Evolutionary conservation across 2,888 invertebrate species (phyloP).

Genomic region (Aleiodes leptofemur): DNA sequence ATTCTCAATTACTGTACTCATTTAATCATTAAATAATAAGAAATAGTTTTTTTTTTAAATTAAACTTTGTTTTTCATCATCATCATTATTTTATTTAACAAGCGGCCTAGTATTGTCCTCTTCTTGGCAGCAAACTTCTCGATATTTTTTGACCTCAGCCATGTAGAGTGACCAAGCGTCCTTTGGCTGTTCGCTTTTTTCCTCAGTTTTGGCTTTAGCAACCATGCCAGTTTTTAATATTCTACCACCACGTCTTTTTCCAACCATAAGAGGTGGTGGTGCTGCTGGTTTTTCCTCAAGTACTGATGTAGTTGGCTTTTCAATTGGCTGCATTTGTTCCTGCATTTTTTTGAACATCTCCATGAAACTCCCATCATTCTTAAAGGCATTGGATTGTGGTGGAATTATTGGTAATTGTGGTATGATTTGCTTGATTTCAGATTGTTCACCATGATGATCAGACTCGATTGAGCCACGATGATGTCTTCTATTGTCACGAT

Average conservation of each 20-base stretch:
- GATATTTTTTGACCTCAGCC: constrained; percentile 95
- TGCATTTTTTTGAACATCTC: constrained; percentile 95
- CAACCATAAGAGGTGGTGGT: constrained; percentile 80
- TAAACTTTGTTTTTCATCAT: too few relatives aligned
- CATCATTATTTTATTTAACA: constrained; percentile 85
- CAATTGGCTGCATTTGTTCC: constrained; percentile 75
- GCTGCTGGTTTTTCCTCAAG: constrained; percentile 75
- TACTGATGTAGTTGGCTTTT: constrained; percentile 69
- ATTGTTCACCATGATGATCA: constrained; percentile 60
- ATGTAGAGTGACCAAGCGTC: constrained; percentile 96
- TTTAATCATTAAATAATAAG: constrained; percentile 64
- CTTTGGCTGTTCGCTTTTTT: constrained; percentile 81
- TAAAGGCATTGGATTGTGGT: constrained; percentile 82
- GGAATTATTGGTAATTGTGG: constrained; percentile 45
- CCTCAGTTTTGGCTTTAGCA: constrained; percentile 86
- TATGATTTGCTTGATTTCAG: constrained; percentile 44
- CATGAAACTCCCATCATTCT: constrained; percentile 93
- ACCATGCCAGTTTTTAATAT: constrained; percentile 93
- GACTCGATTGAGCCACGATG: constrained; percentile 69
- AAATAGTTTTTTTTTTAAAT: constrained; percentile 53
- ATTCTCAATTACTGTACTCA: constrained; percentile 67
- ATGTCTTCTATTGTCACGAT: constrained; percentile 64
- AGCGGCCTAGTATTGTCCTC: constrained; percentile 93
- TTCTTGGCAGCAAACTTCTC: constrained; percentile 94
- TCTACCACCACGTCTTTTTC: constrained; percentile 90